A percentile compares a stretch with the other conserved stretches of the same genome.
These are phyloP conservation scores for Plectropomus leopardus DNA, from an alignment of 2,113 vertebrate genomes.

Conservation along the genomic window DNA sequence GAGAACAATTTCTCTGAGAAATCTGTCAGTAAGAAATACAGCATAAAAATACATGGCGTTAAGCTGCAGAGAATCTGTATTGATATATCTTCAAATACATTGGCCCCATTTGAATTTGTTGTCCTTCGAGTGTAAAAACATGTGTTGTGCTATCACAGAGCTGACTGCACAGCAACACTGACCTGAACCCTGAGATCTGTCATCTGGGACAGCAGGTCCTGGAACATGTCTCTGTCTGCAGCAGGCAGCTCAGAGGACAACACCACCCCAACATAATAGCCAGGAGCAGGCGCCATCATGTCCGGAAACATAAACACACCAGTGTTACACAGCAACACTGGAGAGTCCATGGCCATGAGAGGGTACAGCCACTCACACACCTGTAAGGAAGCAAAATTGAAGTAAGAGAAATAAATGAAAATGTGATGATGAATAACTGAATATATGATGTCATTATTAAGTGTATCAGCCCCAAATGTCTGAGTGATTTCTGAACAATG, in stretches of 20 bases:
- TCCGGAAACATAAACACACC: conserved; percentile 99
- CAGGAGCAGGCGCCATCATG: conserved; percentile 90
- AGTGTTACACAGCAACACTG: conserved; percentile 92
- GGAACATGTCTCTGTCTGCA: conserved; percentile 89
- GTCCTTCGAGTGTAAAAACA: not conserved
- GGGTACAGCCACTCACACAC: conserved; percentile 98
- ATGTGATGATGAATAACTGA: not conserved
- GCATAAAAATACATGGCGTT: no score
- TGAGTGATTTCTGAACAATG: not conserved
- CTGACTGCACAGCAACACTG: conserved; percentile 32
- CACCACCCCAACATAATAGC: conserved; percentile 95
- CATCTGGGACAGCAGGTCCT: conserved; percentile 93
- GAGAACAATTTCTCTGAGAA: not conserved
- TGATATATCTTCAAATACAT: not conserved
- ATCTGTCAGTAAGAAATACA: not conserved
- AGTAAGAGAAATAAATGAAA: not conserved
- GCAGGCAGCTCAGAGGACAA: conserved; percentile 93
- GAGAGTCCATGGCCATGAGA: conserved; percentile 91
- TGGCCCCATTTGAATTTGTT: not conserved
- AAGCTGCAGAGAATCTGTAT: not conserved
- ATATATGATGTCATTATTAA: not conserved
- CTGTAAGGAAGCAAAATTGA: conserved; percentile 74
- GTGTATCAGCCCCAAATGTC: not conserved
- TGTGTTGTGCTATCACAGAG: not conserved
- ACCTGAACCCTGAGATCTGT: conserved; percentile 97